Conservation (phyloP, 2,113 vertebrate genomes). For the Syrmaticus mikado region DNA sequence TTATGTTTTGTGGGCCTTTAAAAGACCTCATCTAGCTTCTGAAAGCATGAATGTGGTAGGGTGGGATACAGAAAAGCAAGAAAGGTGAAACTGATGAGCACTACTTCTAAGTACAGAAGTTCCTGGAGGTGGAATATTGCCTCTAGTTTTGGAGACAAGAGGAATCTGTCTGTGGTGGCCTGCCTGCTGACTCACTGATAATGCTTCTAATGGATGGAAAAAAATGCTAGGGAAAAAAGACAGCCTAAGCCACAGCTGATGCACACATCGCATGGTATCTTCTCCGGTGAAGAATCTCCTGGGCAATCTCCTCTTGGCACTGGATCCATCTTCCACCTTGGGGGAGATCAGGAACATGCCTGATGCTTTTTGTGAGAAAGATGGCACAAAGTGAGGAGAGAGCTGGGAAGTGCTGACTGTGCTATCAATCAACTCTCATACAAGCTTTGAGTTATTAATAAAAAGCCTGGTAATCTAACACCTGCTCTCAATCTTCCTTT, state of each 20-base stretch:
- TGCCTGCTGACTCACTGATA: not conserved
- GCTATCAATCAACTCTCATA: constrained; percentile 60
- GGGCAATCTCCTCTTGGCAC: not conserved
- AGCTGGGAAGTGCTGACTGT: constrained; percentile 37
- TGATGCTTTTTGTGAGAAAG: not conserved
- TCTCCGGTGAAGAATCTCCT: not conserved
- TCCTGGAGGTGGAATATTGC: not conserved
- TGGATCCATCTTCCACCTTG: not conserved
- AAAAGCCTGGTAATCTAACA: constrained; percentile 55
- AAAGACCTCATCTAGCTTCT: not conserved
- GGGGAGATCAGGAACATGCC: not conserved
- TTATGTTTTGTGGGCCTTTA: not conserved
- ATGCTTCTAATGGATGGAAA: not conserved
- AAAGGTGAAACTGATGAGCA: not conserved
- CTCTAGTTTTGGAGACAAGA: not conserved
- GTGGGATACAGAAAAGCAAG: not conserved
- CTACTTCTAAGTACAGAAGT: not conserved
- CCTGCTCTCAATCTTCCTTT: constrained; percentile 62
- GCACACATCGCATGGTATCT: not conserved
- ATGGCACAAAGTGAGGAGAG: not conserved
- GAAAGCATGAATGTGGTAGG: not conserved
- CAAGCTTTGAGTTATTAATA: constrained; percentile 66
- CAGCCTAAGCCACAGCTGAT: not conserved
- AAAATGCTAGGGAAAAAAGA: not conserved
- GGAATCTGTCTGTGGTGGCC: not conserved